These are phyloP conservation scores for Drosophila mimetica DNA, from an alignment of 2,888 invertebrate species.

Conservation along the genomic window DNA sequence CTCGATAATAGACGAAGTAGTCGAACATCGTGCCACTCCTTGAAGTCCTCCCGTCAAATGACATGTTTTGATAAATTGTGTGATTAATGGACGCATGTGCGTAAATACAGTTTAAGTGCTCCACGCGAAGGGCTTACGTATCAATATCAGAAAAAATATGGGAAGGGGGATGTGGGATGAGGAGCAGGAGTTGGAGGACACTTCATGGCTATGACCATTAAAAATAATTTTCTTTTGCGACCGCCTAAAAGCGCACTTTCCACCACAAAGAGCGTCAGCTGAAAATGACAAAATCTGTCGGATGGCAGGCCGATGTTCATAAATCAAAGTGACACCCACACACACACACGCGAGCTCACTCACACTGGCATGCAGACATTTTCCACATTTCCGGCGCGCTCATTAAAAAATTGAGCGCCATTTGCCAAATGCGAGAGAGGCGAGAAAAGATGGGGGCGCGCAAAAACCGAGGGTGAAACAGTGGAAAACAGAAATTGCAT, in stretches of 20 bases:
- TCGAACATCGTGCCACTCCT: background rate
- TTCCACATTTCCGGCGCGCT: constrained; percentile 66
- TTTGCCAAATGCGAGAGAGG: constrained; percentile 57
- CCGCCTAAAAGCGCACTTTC: constrained; percentile 46
- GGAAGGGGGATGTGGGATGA: background rate
- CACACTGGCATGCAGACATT: constrained; percentile 22
- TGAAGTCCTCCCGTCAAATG: constrained; percentile 39
- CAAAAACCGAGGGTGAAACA: constrained; percentile 3
- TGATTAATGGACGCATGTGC: constrained; percentile 74
- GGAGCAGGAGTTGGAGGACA: constrained; percentile 14
- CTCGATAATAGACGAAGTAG: constrained; percentile 5
- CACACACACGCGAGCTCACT: background rate
- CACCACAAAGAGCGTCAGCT: constrained; percentile 39
- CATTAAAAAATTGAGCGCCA: constrained; percentile 76
- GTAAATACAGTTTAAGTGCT: constrained; percentile 73
- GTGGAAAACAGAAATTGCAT: constrained; percentile 63
- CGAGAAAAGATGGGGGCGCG: background rate
- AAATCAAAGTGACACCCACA: constrained; percentile 65
- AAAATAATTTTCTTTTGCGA: constrained; percentile 55
- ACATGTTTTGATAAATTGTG: constrained; percentile 77
- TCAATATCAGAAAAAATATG: constrained; percentile 34
- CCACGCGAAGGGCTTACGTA: constrained; percentile 43
- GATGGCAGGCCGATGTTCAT: constrained; percentile 59
- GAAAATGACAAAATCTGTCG: constrained; percentile 61
- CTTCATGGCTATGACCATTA: constrained; percentile 56